phyloP scores from a whole-genome alignment of 1,140 invertebrate species.

The Magallana angulata region DNA sequence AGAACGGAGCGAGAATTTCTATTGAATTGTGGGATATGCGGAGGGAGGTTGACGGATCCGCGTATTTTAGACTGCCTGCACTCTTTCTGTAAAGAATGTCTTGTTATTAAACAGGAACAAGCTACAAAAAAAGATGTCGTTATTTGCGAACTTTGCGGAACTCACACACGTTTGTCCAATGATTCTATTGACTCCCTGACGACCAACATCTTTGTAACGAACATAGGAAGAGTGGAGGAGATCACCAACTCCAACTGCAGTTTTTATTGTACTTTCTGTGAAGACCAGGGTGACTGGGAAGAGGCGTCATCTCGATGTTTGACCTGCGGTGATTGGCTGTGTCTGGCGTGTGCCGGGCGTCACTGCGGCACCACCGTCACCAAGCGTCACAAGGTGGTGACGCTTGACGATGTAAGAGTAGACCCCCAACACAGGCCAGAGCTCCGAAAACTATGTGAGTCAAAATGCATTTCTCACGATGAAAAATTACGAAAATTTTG shows the following conservation, averaged over 20 bases:
- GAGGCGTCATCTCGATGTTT: neutral
- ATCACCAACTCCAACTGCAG: neutral
- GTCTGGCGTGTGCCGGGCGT: neutral
- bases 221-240: neutral
- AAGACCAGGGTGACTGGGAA: neutral
- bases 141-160: neutral
- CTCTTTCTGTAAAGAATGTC: neutral
- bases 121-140: neutral
- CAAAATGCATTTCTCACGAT: neutral
- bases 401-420: neutral
- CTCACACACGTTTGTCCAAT: neutral
- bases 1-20: neutral
- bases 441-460: neutral
- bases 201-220: neutral
- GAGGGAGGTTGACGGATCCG: neutral
- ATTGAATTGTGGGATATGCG: constrained; percentile 16
- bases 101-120: constrained; percentile 20
- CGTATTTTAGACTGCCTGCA: neutral
- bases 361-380: neutral
- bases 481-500: neutral
- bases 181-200: neutral
- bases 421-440: neutral
- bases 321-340: constrained; percentile 8
- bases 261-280: neutral
- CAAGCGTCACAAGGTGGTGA: neutral